Evolutionary conservation across 2,797 vertebrate species (phyloP), one percentile per base, ranked within the genome.

Genomic region (Liasis olivaceus): DNA sequence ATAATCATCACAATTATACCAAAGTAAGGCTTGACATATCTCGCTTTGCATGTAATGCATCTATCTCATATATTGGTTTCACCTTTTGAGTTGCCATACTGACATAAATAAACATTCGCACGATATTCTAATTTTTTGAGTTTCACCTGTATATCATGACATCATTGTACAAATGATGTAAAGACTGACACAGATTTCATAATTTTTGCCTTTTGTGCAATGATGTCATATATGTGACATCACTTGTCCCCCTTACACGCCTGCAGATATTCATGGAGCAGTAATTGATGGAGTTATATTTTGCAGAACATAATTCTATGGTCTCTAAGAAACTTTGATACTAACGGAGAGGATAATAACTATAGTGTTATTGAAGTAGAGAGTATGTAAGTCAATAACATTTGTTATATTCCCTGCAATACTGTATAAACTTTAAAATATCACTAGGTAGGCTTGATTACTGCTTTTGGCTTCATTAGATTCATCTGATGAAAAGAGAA

Each of bases 291-390:
- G 94, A 60, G 47, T 85, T 47, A 77, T 92, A 11, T 93, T 59
- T 22, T 22, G 93, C 28, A 91, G 92, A 94, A 93, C 36, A 59
- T 54, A 92, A 54, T 54, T 54, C 85, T 93, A 93, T 0, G 94
- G 90, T 66, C 91, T 9, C 93, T 91, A 96, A 88, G 92, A 93
- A 1, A 54, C 60, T 91, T 90, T 91, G 94, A 94, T 88, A 90
- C 47, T 87, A 64, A 93, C 92, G 93, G 91, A 92, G 90, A 0
- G 2, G 14, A 24, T 22, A 56, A 47, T 47, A 54, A 47, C 22
- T 88, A 26, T 31, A 91, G 36, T 26, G 7, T 11, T 63, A 64
- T 31, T 89, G 51, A 24, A 56, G 58, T 8, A 64, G 47, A n/a
- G 72, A 84, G 24, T 42, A 88, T 11, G 24, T 47, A 91, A 88